Percentiles rank a stretch among this genome's conserved stretches.
These are phyloP conservation scores for Apus apus DNA, from an alignment of 2,113 vertebrate species.

Conservation along the genomic window DNA sequence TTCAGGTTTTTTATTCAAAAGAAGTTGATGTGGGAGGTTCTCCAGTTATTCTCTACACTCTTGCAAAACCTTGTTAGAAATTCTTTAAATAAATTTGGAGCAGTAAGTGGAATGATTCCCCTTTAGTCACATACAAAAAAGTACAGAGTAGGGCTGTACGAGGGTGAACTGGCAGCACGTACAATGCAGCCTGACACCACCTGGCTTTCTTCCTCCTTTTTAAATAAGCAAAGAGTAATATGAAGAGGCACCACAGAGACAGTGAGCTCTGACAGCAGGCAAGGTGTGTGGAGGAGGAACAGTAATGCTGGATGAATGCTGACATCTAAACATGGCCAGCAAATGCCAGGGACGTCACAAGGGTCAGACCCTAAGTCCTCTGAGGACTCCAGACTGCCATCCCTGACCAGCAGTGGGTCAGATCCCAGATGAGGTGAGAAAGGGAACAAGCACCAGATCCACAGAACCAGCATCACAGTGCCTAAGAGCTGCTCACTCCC, in stretches of 20 bases:
- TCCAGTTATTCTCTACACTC: neutral
- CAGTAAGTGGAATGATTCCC: neutral
- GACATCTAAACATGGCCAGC: neutral
- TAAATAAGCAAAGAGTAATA: conserved; percentile 15
- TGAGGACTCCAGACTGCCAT: neutral
- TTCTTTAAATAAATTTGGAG: neutral
- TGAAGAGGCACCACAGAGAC: conserved; percentile 12
- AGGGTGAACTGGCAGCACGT: neutral
- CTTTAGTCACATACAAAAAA: conserved; percentile 14
- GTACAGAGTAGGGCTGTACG: neutral
- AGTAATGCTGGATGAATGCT: neutral
- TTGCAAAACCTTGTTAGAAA: neutral
- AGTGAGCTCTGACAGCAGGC: neutral
- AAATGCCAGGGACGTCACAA: neutral
- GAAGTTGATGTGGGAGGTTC: neutral
- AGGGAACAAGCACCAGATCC: neutral
- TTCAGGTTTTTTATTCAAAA: neutral
- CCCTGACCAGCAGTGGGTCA: neutral
- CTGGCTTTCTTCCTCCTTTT: conserved; percentile 5
- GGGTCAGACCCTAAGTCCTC: accelerated
- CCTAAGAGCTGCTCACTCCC: accelerated
- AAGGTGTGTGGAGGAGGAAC: neutral
- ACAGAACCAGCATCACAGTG: neutral
- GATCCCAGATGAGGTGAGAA: neutral
- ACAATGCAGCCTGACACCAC: conserved; percentile 22